These are phyloP conservation scores for Mycteria americana DNA, from an alignment of 2,797 vertebrate genomes.

Conservation along the genomic window DNA sequence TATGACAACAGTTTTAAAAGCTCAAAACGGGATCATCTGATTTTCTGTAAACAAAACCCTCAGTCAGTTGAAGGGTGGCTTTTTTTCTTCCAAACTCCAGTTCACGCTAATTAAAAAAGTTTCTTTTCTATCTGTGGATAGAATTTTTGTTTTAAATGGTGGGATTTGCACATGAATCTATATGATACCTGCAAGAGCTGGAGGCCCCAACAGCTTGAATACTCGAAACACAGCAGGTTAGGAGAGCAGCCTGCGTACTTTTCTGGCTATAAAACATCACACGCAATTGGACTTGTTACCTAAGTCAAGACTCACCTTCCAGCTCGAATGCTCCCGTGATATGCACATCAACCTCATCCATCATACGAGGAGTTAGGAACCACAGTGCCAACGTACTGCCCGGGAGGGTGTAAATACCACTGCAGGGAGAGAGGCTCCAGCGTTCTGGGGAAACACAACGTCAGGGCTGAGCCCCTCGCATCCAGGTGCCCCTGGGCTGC, in stretches of 20 bases:
- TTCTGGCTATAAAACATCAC: background rate
- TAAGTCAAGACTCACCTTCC: background rate
- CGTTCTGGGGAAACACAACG: accelerated
- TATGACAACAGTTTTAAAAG: background rate
- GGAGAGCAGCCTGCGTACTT: background rate
- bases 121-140: background rate
- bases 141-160: background rate
- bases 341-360: background rate
- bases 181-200: background rate
- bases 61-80: background rate
- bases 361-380: accelerated
- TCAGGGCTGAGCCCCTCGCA: background rate
- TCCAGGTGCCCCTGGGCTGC: background rate
- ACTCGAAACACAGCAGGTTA: background rate
- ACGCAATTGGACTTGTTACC: background rate
- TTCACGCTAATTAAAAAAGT: background rate
- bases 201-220: background rate
- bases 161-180: background rate
- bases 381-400: accelerated
- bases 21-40: background rate
- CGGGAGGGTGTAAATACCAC: background rate
- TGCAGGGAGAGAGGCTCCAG: accelerated
- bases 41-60: background rate
- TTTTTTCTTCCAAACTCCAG: background rate
- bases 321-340: accelerated